A percentile compares a stretch with the other conserved stretches of the same genome.
phyloP scores from a whole-genome alignment of 2,797 vertebrate species.

The Anas capensis region DNA sequence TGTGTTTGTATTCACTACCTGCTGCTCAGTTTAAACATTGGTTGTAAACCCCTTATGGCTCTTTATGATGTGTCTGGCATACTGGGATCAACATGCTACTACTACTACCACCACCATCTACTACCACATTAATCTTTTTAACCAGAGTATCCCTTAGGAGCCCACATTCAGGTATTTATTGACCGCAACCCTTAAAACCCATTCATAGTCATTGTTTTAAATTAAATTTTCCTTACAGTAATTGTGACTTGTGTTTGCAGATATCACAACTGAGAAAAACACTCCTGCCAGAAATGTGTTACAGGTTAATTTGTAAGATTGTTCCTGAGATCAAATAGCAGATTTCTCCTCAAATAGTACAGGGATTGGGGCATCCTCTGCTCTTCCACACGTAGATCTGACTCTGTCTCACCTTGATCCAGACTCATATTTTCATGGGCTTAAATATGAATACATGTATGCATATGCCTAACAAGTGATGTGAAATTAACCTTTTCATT shows the following conservation, averaged over 20 bases:
- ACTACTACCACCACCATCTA: not conserved
- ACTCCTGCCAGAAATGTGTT: not conserved
- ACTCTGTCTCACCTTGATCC: not conserved
- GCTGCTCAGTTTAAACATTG: constrained; percentile 22
- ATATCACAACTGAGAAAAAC: not conserved
- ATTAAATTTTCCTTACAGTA: not conserved
- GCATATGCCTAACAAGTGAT: not conserved
- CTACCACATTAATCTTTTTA: constrained; percentile 37
- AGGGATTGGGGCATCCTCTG: not conserved
- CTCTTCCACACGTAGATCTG: not conserved
- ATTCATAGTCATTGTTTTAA: not conserved
- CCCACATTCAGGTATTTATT: constrained; percentile 16
- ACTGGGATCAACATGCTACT: not conserved
- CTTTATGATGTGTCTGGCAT: constrained; percentile 6
- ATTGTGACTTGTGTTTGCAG: not conserved
- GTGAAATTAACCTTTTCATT: not conserved
- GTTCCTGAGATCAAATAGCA: not conserved
- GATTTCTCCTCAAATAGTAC: not conserved
- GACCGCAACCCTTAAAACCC: not conserved
- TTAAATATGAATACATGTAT: not conserved
- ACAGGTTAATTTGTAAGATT: not conserved
- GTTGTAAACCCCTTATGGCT: constrained; percentile 10
- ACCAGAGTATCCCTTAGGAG: not conserved
- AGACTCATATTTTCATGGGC: not conserved
- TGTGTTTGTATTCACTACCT: not conserved